Evolutionary conservation across 2,888 invertebrate species (phyloP), one percentile per base, ranked within the genome.

Genomic region (Harmothoe impar): DNA sequence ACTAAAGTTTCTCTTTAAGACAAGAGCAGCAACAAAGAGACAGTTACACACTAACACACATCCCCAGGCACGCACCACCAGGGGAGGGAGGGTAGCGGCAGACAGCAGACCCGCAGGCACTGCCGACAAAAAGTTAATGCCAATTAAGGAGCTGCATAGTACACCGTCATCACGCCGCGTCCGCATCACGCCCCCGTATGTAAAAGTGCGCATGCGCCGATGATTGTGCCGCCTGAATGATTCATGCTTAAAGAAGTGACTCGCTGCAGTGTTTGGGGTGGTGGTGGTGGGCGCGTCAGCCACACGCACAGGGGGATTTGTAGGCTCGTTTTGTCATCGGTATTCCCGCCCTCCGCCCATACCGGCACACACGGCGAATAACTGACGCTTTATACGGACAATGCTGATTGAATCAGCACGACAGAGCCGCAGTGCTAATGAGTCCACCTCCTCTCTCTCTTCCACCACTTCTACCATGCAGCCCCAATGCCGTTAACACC

Each of bases 231-330:
- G 62, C 62, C n/a, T 62, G 62, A 62, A 62, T 62, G 62, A 62
- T 62, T 62, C 62, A 62, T 62, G 62, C 20, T 62, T 62, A 62
- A 62, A 62, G 62, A 62, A 62, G 62, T 62, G 62, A 62, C 62
- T 62, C 15, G n/a, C 15, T 62, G 62, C 10, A 43, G 43, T 3
- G 43, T 7, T 43, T 43, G 62, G 23, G 20, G 62, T 62, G 62
- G 62, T 62, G 62, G 62, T 3, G 62, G 54, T 15, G 54, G 10
- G 54, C 17, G 54, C 54, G 54, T 52, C 12, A 12, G 62, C 62
- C 23, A 62, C 23, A n/a, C 62, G n/a, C n/a, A n/a, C 62, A n/a
- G 3, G 20, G 62, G 62, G 62, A 62, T 3, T n/a, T 62, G 20
- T 62, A 20, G 62, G 62, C 62, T 62, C 62, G 62, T 62, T 62